Base-by-base conservation (phyloP, 2,888 invertebrate genomes). In the Erpobdella octoculata region DNA sequence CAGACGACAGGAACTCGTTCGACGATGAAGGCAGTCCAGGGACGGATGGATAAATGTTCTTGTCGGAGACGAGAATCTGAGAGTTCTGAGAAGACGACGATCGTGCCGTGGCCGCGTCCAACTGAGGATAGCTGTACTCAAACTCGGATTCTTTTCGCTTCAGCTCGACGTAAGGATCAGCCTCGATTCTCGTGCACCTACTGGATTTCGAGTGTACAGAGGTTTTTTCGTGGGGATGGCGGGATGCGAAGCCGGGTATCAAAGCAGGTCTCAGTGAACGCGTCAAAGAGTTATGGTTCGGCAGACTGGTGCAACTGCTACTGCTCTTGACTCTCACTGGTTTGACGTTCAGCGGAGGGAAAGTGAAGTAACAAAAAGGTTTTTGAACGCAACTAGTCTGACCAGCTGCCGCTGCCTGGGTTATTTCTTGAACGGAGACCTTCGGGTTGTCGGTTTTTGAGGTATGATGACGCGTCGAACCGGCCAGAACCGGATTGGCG, bases 311-410 rank as follows among this genome's bases (percentile, higher is more conserved):
- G 38, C 65, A 33, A 0, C 62, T 48, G 38, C 65, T 38, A 0
- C 62, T 48, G 48, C 36, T 46, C 25, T 41, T 9, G 12, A 31
- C 38, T 9, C 61, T 46, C 18, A 46, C 46, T 15, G 38, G 21
- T 28, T 64, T 62, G 21, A 48, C 28, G 64, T 64, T 71, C 8
- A 71, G 36, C 25, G 71, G 62, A n/a, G 71, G 71, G 37, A 71
- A 71, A 15, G 71, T 71, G 33, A 71, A 71, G 37, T 71, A 71
- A 33, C 64, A 71, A 33, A 41, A 41, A 21, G 65, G 71, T 9
- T 65, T 71, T 12, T 38, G 65, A 0, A 71, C 31, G 46, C 31
- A 35, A 15, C 15, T 28, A 8, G 33, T 46, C 37, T 31, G 33
- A 18, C 25, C 37, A 33, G 1, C 21, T 21, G 6, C 53, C 5